Conservation (phyloP, 2,888 invertebrate genomes). For the Aporophyla lueneburgensis region DNA sequence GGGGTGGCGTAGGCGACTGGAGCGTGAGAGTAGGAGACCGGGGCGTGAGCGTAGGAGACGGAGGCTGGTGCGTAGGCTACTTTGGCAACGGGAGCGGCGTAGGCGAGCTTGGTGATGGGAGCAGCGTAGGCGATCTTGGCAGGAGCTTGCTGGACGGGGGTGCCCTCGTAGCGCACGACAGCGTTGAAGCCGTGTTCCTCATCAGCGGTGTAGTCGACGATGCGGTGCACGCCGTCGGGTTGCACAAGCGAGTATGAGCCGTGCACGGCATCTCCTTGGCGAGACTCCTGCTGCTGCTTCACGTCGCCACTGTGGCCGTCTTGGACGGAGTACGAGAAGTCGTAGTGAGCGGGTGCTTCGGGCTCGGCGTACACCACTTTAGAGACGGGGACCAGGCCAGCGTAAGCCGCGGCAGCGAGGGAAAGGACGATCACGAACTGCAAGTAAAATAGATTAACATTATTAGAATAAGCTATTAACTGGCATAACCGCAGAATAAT, state of each 20-base stretch:
- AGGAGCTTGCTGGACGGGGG: conserved; percentile 74
- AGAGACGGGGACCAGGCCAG: conserved; percentile 73
- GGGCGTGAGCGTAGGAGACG: conserved; percentile 77
- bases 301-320: conserved; percentile 86
- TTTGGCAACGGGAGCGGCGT: conserved; percentile 62
- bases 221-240: conserved; percentile 86
- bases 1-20: conserved; percentile 67
- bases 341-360: conserved; percentile 85
- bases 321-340: conserved; percentile 86
- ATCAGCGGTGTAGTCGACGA: conserved; percentile 87
- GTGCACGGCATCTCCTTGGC: conserved; percentile 85
- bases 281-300: conserved; percentile 87
- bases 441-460: conserved; percentile 20
- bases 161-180: conserved; percentile 85
- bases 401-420: conserved; percentile 76
- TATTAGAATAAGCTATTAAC: background rate
- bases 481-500: background rate
- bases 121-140: conserved; percentile 66
- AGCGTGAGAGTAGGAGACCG: conserved; percentile 78
- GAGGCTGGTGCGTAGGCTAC: conserved; percentile 70
- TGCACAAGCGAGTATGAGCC: conserved; percentile 88
- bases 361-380: conserved; percentile 82
- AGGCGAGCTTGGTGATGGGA: conserved; percentile 68
- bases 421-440: conserved; percentile 81
- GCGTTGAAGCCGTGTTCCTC: conserved; percentile 87